A percentile compares a stretch with the other conserved stretches of the same genome.
Conservation (phyloP, 2,888 invertebrate species). For the Scotopteryx bipunctaria region DNA sequence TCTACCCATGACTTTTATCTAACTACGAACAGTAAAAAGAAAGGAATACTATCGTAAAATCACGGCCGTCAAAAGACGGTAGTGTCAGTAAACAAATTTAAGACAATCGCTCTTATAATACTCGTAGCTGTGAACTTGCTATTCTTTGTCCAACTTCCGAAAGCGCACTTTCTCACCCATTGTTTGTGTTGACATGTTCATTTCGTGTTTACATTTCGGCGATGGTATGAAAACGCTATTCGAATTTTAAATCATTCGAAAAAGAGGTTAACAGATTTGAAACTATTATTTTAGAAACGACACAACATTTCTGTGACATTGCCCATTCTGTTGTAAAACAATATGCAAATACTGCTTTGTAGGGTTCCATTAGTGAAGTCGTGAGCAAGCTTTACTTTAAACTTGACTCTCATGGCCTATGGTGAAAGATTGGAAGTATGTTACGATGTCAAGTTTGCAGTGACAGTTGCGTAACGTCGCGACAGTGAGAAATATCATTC, state of each 20-base stretch:
- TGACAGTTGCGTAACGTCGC: conserved; percentile 53
- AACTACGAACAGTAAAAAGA: too few relatives aligned
- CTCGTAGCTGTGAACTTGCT: conserved; percentile 28
- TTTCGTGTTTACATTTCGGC: neutral
- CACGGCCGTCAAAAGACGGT: neutral
- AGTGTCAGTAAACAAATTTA: conserved; percentile 2
- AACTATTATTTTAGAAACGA: neutral
- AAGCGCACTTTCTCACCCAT: conserved; percentile 23
- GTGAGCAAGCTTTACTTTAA: conserved; percentile 30
- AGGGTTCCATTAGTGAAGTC: conserved; percentile 18
- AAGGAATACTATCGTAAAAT: neutral
- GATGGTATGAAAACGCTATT: neutral
- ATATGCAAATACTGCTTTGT: conserved; percentile 10
- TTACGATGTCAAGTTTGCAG: conserved; percentile 67
- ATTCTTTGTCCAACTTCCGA: conserved; percentile 24
- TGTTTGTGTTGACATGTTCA: conserved; percentile 21
- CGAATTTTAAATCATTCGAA: neutral
- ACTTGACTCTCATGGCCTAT: conserved; percentile 31
- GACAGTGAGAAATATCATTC: conserved; percentile 40
- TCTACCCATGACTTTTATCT: too few relatives aligned
- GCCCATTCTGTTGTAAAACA: neutral
- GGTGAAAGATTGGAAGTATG: conserved; percentile 40
- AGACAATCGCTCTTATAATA: conserved; percentile 22
- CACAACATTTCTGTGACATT: too few relatives aligned
- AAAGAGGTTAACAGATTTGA: neutral